phyloP scores from a whole-genome alignment of 2,888 invertebrate genomes.

The Nasonia oneida region DNA sequence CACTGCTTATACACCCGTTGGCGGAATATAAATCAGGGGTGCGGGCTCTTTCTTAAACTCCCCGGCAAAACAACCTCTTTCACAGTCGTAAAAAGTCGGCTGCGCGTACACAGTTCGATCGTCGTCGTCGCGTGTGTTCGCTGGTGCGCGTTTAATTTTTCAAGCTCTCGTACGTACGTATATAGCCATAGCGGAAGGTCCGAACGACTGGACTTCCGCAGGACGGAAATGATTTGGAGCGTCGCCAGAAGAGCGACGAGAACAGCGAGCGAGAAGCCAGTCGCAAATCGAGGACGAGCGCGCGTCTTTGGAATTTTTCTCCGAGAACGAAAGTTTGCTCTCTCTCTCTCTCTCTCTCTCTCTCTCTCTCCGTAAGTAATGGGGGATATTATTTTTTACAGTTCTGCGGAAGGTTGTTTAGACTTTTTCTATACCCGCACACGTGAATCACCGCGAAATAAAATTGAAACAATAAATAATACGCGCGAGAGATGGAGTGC shows the following conservation, averaged over 20 bases:
- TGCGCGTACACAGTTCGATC: not conserved
- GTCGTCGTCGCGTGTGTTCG: not conserved
- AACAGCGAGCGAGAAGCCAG: constrained; percentile 65
- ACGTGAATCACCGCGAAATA: not conserved
- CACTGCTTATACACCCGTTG: not conserved
- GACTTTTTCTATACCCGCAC: not conserved
- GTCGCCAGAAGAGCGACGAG: constrained; percentile 69
- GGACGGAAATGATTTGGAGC: constrained; percentile 76
- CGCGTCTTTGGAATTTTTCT: constrained; percentile 61
- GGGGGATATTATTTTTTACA: constrained; percentile 13
- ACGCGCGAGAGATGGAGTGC: not conserved
- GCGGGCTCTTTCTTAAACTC: not conserved
- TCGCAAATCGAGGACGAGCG: constrained; percentile 37
- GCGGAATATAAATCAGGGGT: not conserved
- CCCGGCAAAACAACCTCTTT: not conserved
- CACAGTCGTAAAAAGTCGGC: not conserved
- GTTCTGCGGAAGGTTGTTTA: not conserved
- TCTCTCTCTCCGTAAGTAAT: not conserved
- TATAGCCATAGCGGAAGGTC: constrained; percentile 53
- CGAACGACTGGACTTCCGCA: constrained; percentile 54
- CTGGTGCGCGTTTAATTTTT: constrained; percentile 54
- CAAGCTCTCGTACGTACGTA: constrained; percentile 3
- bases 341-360: not conserved
- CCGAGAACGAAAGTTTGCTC: not conserved
- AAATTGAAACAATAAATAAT: constrained; percentile 11